A percentile compares a stretch with the other conserved stretches of the same genome.
Evolutionary conservation across 1,140 invertebrate species (phyloP).

Genomic region (Drosophila fuyamai): DNA sequence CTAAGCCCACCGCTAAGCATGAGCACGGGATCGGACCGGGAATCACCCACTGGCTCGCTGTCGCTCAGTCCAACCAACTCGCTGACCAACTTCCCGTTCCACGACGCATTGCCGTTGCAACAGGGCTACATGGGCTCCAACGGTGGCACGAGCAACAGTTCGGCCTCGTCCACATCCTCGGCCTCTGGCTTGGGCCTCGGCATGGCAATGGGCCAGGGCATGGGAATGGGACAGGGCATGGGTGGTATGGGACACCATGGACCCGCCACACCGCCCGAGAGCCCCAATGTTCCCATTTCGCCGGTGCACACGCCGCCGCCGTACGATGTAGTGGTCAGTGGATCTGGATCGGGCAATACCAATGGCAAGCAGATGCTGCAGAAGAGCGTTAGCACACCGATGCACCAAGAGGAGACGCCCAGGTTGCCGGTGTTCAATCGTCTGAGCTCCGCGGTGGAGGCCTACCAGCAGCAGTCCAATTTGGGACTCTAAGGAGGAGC

Average conservation of each 20-base stretch:
- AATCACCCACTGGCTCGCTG: constrained; percentile 83
- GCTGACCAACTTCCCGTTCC: constrained; percentile 89
- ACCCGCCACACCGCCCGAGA: constrained; percentile 75
- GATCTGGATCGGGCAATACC: constrained; percentile 8
- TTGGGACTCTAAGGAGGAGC: constrained; percentile 47
- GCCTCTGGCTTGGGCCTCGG: constrained; percentile 43
- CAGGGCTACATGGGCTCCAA: constrained; percentile 47
- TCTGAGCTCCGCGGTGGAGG: constrained; percentile 87
- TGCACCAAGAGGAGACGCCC: constrained; percentile 68
- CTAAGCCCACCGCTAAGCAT: constrained; percentile 83
- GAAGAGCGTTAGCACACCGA: constrained; percentile 72
- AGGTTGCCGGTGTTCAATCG: constrained; percentile 90
- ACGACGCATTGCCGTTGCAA: constrained; percentile 76
- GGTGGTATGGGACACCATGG: constrained; percentile 12
- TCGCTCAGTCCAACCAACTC: constrained; percentile 89
- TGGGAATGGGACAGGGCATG: constrained; percentile 16
- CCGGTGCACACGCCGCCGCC: constrained; percentile 79
- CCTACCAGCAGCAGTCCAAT: constrained; percentile 84
- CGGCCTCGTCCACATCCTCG: constrained; percentile 61
- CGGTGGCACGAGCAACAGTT: constrained; percentile 17
- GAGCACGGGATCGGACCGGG: constrained; percentile 84
- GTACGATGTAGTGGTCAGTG: constrained; percentile 50
- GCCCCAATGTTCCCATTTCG: constrained; percentile 79
- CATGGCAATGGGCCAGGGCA: constrained; percentile 24
- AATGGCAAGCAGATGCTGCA: constrained; percentile 72